Conservation (phyloP, 2,113 vertebrate species). For the Triplophysa tibetana region DNA sequence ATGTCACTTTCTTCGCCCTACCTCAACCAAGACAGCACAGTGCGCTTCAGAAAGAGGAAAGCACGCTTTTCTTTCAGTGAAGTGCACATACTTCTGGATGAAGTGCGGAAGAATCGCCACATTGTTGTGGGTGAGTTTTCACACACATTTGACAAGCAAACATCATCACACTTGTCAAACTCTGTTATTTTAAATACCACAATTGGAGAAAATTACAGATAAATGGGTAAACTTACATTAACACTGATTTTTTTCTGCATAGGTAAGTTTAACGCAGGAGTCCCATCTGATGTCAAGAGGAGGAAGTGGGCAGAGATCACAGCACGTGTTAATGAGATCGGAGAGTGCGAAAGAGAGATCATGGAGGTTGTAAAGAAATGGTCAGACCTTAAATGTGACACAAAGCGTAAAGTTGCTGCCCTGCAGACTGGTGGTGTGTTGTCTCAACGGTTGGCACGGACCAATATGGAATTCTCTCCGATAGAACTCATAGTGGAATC, state of each 20-base stretch:
- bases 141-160: background rate
- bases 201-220: background rate
- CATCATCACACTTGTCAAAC: background rate
- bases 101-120: conserved; percentile 75
- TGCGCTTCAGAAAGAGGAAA: conserved; percentile 76
- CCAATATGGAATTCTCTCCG: conserved; percentile 67
- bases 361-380: conserved; percentile 80
- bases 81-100: conserved; percentile 77
- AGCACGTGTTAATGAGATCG: conserved; percentile 76
- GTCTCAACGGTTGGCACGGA: conserved; percentile 57
- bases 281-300: conserved; percentile 72
- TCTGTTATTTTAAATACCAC: background rate
- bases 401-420: conserved; percentile 74
- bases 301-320: conserved; percentile 78
- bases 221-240: background rate
- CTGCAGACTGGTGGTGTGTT: conserved; percentile 66
- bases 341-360: conserved; percentile 77
- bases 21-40: conserved; percentile 61
- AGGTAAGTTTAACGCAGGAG: conserved; percentile 78
- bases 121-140: conserved; percentile 73
- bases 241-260: conserved; percentile 6
- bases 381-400: conserved; percentile 80
- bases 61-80: conserved; percentile 78
- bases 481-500: conserved; percentile 74
- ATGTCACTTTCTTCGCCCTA: conserved; percentile 64